phyloP scores from a whole-genome alignment of 2,113 vertebrate species.

The Panthera leo region DNA sequence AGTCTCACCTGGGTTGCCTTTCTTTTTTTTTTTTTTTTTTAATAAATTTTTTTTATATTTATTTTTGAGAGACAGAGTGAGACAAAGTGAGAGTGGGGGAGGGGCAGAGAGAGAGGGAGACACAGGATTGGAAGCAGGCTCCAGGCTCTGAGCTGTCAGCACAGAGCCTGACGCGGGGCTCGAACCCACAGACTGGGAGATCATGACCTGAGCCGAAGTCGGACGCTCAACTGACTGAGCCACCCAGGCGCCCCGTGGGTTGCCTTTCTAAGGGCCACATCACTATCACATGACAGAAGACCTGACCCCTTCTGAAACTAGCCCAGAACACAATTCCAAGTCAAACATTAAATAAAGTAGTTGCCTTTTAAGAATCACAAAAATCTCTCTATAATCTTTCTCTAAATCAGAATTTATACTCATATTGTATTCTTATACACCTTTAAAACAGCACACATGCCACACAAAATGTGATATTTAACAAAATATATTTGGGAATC shows the following conservation, averaged over 20 bases:
- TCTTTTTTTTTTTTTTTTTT: background rate
- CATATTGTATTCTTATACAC: background rate
- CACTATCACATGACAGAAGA: background rate
- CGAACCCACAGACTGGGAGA: too few species aligned
- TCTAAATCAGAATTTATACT: background rate
- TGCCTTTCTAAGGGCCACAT: background rate
- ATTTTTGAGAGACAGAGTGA: too few species aligned
- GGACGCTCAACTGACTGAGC: too few species aligned
- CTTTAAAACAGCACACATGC: background rate
- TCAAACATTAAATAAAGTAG: background rate
- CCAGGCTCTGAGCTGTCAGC: too few species aligned
- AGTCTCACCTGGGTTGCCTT: background rate
- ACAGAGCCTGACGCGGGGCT: too few species aligned
- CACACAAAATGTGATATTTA: background rate
- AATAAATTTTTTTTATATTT: too few species aligned
- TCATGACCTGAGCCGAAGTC: too few species aligned
- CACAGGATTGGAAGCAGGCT: too few species aligned
- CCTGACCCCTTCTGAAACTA: background rate
- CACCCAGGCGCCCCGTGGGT: too few species aligned
- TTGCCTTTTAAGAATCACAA: constrained; percentile 1
- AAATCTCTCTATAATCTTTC: background rate
- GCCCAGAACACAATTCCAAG: background rate
- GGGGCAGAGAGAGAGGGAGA: too few species aligned
- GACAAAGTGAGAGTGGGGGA: too few species aligned
- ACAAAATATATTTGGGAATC: background rate